These are phyloP conservation scores for Acrocyrtus sp. DNA, from an alignment of 2,888 invertebrate genomes.

Conservation along the genomic window DNA sequence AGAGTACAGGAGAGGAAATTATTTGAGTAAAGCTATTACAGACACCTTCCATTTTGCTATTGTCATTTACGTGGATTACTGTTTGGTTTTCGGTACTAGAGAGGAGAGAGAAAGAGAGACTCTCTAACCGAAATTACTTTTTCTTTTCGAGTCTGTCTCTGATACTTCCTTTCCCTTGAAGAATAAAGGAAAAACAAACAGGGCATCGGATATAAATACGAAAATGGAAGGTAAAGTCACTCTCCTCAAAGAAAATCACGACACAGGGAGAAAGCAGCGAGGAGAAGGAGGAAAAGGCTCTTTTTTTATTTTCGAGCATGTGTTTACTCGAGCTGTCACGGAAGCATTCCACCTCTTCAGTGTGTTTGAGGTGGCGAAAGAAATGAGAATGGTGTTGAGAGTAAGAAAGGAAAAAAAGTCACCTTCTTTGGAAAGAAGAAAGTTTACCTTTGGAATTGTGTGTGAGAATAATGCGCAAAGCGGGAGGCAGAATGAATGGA, in stretches of 20 bases:
- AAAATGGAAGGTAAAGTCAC: slow-evolving; percentile 2
- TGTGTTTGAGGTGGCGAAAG: no score
- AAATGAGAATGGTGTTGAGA: no score
- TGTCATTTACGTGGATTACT: slow-evolving; percentile 6
- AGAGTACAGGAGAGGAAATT: slow-evolving; percentile 19
- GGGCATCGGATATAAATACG: no score
- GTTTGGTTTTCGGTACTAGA: slow-evolving; percentile 6
- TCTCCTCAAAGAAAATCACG: neutral
- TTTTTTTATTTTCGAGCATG: slow-evolving; percentile 6
- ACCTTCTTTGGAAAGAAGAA: slow-evolving; percentile 20
- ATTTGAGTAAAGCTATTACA: slow-evolving; percentile 38
- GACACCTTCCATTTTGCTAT: slow-evolving; percentile 24
- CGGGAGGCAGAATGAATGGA: neutral
- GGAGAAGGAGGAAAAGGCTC: slow-evolving; percentile 1
- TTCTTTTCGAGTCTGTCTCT: no score
- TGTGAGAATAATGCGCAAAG: no score
- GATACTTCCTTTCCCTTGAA: no score
- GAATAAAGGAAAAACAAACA: no score
- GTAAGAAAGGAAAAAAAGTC: slow-evolving; percentile 12
- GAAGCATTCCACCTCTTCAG: neutral
- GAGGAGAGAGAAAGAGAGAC: no score
- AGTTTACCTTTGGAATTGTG: slow-evolving; percentile 18
- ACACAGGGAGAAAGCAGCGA: neutral
- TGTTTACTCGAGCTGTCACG: slow-evolving; percentile 3
- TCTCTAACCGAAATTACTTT: slow-evolving; percentile 16